Base-by-base conservation (phyloP, 1,140 invertebrate genomes). In the Belonocnema kinseyi region DNA sequence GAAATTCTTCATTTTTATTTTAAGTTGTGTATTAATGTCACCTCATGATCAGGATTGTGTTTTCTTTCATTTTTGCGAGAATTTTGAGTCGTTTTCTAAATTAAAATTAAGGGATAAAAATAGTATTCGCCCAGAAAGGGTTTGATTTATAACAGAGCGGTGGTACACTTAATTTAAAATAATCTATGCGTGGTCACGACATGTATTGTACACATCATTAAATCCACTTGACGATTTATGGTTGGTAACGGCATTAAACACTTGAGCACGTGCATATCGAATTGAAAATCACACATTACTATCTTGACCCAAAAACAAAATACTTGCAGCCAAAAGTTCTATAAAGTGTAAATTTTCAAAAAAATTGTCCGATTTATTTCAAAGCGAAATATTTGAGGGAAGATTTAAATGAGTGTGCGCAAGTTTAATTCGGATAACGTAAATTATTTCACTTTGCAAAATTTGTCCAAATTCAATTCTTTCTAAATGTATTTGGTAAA, bases 251-350 rank as follows among this genome's bases (percentile, higher is more conserved):
- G 3, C n/a, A 66, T 46, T 6, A 66, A 66, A 33, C 58, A 16
- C 58, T 66, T 66, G 26, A 40, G 26, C 61, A 66, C 61, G 61
- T 66, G 61, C 26, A 66, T 33, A 61, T 58, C 17, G 21, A 58
- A 61, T 61, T n/a, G 26, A 12, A 17, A 58, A 21, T 58, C 19
- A 26, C 13, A 12, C 11, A 46, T 11, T 46, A 46, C 40, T 46
- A 11, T 46, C 10, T 46, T 46, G 40, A 46, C 7, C 7, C 10
- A 73, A 74, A 33, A 70, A 66, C 14, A 33, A 17, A 74, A 70
- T 40, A 7, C 56, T 58, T 58, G 13, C 10, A 17, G 17, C 16
- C 10, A 56, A 21, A 56, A 17, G 4, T 10, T 10, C n/a, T 3
- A 19, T 17, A 11, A 11, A 56, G 54, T 19, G 3, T 12, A 7